Evolutionary conservation across 2,113 vertebrate species (phyloP).

Genomic region (Dolichallabes microphthalmus): DNA sequence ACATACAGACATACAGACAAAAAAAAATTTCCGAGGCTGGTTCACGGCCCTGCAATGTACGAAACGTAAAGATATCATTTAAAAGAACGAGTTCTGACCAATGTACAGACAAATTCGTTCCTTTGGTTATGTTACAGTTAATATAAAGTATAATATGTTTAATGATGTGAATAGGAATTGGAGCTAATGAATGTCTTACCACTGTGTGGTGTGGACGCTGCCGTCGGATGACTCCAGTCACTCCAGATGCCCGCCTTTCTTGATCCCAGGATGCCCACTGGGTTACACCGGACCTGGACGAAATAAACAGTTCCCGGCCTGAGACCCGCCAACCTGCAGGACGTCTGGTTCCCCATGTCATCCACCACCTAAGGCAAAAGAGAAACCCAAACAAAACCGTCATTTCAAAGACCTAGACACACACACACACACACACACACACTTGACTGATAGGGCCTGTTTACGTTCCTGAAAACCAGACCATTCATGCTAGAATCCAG

Average conservation of each 20-base stretch:
- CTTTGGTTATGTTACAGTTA: too few species aligned
- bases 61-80: too few species aligned
- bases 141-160: neutral
- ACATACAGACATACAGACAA: too few species aligned
- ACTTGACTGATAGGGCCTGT: conserved; percentile 38
- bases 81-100: too few species aligned
- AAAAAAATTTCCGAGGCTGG: too few species aligned
- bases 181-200: conserved; percentile 74
- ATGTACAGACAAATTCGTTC: too few species aligned
- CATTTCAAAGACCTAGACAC: conserved; percentile 39
- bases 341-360: conserved; percentile 94
- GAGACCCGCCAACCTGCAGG: conserved; percentile 89
- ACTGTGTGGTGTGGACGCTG: conserved; percentile 90
- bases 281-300: conserved; percentile 95
- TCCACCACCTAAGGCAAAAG: conserved; percentile 83
- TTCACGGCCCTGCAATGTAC: too few species aligned
- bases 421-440: conserved; percentile 28
- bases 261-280: conserved; percentile 93
- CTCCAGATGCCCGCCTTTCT: conserved; percentile 97
- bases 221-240: conserved; percentile 94
- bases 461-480: conserved; percentile 39
- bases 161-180: neutral
- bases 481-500: conserved; percentile 46
- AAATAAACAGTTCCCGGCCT: conserved; percentile 94
- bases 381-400: conserved; percentile 52